Evolutionary conservation across 2,113 vertebrate genomes (phyloP).

Genomic region (Actenoides hombroni): DNA sequence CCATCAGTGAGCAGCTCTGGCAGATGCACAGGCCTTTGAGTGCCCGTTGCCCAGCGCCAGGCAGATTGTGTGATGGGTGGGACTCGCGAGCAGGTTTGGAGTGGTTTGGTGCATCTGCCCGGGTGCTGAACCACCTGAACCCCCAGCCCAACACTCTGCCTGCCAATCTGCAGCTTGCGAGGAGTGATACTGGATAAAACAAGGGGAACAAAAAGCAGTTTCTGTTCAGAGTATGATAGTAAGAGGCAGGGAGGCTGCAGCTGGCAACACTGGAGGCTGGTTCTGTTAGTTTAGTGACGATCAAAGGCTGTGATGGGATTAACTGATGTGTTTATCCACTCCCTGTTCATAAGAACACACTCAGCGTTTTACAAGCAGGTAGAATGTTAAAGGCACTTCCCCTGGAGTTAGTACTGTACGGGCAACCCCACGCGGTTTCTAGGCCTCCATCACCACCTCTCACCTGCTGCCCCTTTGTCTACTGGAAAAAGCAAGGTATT

Average conservation of each 20-base stretch:
- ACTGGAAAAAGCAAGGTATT: background rate
- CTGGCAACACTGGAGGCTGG: background rate
- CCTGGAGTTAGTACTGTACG: background rate
- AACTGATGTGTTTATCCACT: background rate
- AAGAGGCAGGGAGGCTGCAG: background rate
- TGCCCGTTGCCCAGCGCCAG: background rate
- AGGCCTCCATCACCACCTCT: background rate
- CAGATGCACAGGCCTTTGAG: background rate
- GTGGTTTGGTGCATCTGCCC: background rate
- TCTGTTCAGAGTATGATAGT: background rate
- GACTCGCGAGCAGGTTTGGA: background rate
- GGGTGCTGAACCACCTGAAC: background rate
- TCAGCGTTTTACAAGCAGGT: background rate
- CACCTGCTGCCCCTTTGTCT: background rate
- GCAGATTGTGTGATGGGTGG: background rate
- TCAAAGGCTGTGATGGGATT: background rate
- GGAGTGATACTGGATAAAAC: background rate
- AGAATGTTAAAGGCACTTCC: background rate
- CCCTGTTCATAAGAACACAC: background rate
- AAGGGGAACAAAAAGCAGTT: background rate
- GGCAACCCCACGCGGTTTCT: background rate
- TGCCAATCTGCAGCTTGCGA: background rate
- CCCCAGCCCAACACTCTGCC: background rate
- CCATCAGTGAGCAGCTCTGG: background rate
- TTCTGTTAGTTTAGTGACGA: background rate